Percentiles rank a stretch among this genome's conserved stretches.
Conservation (phyloP, 2,797 vertebrate species). For the Neosilurus mollespiculum region DNA sequence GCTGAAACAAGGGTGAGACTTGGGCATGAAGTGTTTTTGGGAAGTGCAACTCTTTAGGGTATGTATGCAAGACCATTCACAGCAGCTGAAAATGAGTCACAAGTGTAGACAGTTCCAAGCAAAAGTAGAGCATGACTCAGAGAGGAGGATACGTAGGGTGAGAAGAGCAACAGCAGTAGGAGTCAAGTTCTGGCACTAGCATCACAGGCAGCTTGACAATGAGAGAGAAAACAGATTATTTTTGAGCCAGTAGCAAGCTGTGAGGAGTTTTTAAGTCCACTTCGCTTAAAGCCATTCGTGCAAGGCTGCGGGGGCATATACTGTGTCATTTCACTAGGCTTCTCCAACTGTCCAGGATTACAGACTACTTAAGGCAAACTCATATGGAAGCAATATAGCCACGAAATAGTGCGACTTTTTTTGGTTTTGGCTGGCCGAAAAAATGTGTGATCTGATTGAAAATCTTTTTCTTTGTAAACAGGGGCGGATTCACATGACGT, state of each 20-base stretch:
- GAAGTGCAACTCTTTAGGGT: neutral
- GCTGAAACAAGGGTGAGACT: neutral
- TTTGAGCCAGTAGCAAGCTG: neutral
- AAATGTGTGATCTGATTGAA: too few relatives aligned
- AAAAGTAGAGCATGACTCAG: slow-evolving; percentile 9
- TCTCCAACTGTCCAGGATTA: slow-evolving; percentile 6
- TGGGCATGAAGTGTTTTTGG: neutral
- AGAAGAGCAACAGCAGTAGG: slow-evolving; percentile 6
- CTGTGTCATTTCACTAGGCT: neutral
- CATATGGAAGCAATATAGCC: too few relatives aligned
- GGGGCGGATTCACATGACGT: too few relatives aligned
- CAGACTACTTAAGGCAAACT: too few relatives aligned
- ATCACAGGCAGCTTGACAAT: neutral
- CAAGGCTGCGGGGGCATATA: neutral
- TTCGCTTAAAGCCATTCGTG: slow-evolving; percentile 1
- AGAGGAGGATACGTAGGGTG: neutral
- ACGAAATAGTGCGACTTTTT: too few relatives aligned
- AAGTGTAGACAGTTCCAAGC: slow-evolving; percentile 1
- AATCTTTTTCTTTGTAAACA: too few relatives aligned
- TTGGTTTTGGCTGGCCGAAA: too few relatives aligned
- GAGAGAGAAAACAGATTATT: slow-evolving; percentile 1
- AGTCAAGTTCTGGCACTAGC: slow-evolving; percentile 7
- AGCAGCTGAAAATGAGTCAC: slow-evolving; percentile 12
- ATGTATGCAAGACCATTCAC: neutral
- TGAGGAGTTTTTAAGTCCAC: neutral